Conservation (phyloP, 2,797 vertebrate genomes). For the Notoglanidium macrostoma region DNA sequence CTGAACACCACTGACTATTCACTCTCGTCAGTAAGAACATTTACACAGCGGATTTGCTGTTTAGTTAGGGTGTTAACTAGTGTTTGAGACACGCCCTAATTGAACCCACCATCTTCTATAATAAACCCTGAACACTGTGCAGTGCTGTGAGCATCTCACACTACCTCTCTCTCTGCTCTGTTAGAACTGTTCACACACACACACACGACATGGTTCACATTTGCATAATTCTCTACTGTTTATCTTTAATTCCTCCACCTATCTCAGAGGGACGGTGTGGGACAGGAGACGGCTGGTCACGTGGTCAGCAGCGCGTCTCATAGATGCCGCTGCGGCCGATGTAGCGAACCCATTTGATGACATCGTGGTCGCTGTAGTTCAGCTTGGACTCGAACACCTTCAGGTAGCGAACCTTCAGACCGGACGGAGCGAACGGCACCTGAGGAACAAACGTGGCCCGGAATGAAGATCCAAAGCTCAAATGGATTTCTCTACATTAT, state of each 20-base stretch:
- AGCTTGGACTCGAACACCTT: conserved; percentile 99
- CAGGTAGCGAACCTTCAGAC: conserved; percentile 98
- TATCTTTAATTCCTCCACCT: conserved; percentile 67
- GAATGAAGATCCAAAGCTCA: neutral
- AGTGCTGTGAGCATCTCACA: neutral
- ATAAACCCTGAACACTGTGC: neutral
- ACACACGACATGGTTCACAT: conserved; percentile 67
- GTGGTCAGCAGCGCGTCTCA: conserved; percentile 93
- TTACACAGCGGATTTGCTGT: neutral
- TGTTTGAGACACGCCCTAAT: neutral
- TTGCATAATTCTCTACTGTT: conserved; percentile 78
- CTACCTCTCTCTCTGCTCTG: neutral
- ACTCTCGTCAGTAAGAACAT: neutral
- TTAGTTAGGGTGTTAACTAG: neutral
- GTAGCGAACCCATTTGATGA: conserved; percentile 99
- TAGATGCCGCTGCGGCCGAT: conserved; percentile 98
- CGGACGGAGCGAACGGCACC: conserved; percentile 98
- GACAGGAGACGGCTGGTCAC: conserved; percentile 41
- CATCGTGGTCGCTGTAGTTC: conserved; percentile 99
- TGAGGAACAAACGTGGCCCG: conserved; percentile 51
- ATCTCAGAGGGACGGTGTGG: conserved; percentile 61
- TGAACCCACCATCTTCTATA: neutral
- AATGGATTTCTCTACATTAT: neutral
- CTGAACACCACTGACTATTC: neutral
- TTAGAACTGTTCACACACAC: conserved; percentile 53